Evolutionary conservation across 2,113 vertebrate species (phyloP), one percentile per base, ranked within the genome.

Genomic region (Phalacrocorax aristotelis): DNA sequence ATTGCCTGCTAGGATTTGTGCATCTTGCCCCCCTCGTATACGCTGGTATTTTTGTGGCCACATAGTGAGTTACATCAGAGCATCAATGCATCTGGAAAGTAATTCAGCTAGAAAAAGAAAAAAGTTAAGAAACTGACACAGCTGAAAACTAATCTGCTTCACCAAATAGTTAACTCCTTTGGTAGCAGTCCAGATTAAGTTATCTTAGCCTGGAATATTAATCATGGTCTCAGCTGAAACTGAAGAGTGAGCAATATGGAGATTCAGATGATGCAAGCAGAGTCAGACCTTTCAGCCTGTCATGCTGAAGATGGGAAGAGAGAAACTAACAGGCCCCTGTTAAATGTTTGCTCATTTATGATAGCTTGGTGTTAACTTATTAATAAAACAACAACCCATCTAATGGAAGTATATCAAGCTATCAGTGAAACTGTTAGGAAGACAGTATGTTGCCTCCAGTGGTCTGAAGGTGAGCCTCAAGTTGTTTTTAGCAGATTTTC

Each of bases 181-280:
- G 34, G 68, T 80, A 80, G 62, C 25, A 81, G 55, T 66, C 55
- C 40, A 77, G 57, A 83, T 60, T 51, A 75, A 92, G 54, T 58
- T 74, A 21, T 71, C 89, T 78, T 75, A 71, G 83, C 54, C 55
- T 78, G 44, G 68, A 89, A 84, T 91, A 91, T 71, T 97, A 96
- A 93, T 91, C 20, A 11, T 15, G 49, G 55, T 48, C 93, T 91
- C 72, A 75, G 57, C 42, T 84, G 64, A 96, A 96, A 95, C 55
- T 84, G 83, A 93, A 64, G 49, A 89, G 52, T 75, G 72, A 95
- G 77, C 91, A 96, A 78, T 87, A 93, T 49, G 55, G 87, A 95
- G 83, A 95, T 87, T 82, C 55, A 68, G 74, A 78, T 22, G 42
- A 91, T 36, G 65, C 60, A 91, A 70, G 61, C 57, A 94, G 51